These are phyloP conservation scores for Orthosia gracilis DNA, from an alignment of 2,888 invertebrate species.

Conservation along the genomic window DNA sequence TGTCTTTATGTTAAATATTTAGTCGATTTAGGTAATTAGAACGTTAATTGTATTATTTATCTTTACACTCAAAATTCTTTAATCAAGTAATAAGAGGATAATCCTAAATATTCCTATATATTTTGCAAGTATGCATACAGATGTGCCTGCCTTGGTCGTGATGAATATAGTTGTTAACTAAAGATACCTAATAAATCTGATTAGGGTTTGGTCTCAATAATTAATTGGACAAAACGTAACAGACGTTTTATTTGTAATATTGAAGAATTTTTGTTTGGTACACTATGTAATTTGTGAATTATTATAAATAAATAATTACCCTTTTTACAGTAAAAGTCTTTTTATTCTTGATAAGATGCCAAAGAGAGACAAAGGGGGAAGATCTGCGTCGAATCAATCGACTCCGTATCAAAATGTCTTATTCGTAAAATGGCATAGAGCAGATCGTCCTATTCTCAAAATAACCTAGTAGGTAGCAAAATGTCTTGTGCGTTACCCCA, in stretches of 20 bases:
- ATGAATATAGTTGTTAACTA: conserved; percentile 73
- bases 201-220: conserved; percentile 80
- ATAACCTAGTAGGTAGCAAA: no score
- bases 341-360: conserved; percentile 3
- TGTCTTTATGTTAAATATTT: conserved; percentile 88
- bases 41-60: conserved; percentile 90
- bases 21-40: conserved; percentile 89
- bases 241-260: conserved; percentile 81
- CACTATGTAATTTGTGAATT: conserved; percentile 87
- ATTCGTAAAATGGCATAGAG: no score
- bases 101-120: conserved; percentile 65
- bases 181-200: conserved; percentile 74
- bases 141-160: conserved; percentile 75
- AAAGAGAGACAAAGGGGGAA: neutral
- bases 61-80: conserved; percentile 87
- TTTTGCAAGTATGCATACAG: conserved; percentile 78
- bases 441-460: no score
- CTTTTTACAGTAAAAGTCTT: conserved; percentile 84
- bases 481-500: no score
- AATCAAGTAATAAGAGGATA: conserved; percentile 77
- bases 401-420: no score
- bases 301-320: conserved; percentile 89
- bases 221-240: conserved; percentile 69
- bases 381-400: no score
- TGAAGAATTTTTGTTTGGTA: conserved; percentile 84